Conservation (phyloP, 2,888 invertebrate genomes). For the Eupithecia pulchellata region DNA sequence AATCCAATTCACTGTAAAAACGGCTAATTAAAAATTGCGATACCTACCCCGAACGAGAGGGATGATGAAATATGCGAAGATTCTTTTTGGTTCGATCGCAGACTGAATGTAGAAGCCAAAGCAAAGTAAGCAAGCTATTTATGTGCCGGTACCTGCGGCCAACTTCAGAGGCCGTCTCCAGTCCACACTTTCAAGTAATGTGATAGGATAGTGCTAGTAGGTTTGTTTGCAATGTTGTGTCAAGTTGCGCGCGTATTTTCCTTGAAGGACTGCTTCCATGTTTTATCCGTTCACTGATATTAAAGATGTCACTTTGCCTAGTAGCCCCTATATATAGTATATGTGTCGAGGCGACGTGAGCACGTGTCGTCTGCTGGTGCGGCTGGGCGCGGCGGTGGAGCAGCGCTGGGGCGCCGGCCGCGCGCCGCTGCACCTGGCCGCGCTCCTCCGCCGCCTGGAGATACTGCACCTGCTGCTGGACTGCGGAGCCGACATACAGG, state of each 20-base stretch:
- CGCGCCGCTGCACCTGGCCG: slow-evolving; percentile 81
- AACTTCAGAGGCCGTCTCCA: background rate
- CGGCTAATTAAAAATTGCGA: slow-evolving; percentile 11
- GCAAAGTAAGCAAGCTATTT: background rate
- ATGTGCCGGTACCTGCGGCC: background rate
- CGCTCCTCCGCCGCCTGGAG: slow-evolving; percentile 61
- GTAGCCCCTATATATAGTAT: too few relatives aligned
- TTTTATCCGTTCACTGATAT: too few relatives aligned
- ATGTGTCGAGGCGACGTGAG: slow-evolving; percentile 71
- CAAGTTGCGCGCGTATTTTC: too few relatives aligned
- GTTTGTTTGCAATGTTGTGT: too few relatives aligned
- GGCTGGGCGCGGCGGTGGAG: slow-evolving; percentile 78
- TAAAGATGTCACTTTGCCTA: too few relatives aligned
- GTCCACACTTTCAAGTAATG: background rate
- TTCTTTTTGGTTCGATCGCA: background rate
- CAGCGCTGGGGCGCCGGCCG: slow-evolving; percentile 67
- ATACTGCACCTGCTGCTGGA: slow-evolving; percentile 70
- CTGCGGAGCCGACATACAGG: slow-evolving; percentile 74
- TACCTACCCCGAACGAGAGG: background rate
- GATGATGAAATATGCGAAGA: background rate
- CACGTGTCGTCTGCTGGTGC: slow-evolving; percentile 73
- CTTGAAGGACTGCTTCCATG: too few relatives aligned
- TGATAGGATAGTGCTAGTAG: too few relatives aligned
- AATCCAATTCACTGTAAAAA: background rate
- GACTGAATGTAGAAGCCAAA: background rate